Evolutionary conservation across 2,113 vertebrate species (phyloP).

Genomic region (Upupa epops): DNA sequence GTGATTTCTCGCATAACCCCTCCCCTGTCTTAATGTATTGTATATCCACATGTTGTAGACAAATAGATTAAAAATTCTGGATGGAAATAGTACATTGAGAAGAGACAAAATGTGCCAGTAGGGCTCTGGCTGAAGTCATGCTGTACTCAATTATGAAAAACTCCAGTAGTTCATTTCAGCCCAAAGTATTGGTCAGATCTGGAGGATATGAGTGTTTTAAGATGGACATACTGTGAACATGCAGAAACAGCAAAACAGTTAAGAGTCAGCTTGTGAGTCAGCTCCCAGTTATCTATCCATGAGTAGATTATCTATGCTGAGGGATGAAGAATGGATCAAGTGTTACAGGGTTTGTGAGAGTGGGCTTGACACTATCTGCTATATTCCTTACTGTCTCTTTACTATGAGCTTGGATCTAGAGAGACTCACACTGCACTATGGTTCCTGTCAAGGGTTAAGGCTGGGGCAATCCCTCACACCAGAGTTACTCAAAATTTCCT

Average conservation of each 20-base stretch:
- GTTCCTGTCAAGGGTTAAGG: neutral
- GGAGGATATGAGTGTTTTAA: constrained; percentile 37
- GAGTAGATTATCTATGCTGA: neutral
- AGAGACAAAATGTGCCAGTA: neutral
- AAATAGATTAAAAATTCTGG: constrained; percentile 17
- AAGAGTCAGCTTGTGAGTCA: neutral
- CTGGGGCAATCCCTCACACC: neutral
- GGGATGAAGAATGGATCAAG: neutral
- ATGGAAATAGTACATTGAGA: constrained; percentile 38
- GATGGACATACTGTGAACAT: constrained; percentile 15
- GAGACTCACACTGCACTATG: neutral
- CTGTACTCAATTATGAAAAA: constrained; percentile 37
- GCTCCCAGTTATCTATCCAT: neutral
- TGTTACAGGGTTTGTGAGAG: neutral
- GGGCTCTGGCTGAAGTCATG: neutral
- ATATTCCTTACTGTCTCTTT: neutral
- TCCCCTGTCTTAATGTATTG: neutral
- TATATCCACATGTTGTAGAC: neutral
- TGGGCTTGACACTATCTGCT: neutral
- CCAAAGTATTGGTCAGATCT: constrained; percentile 32
- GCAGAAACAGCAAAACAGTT: neutral
- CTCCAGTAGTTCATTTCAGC: constrained; percentile 9
- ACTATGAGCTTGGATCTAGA: neutral
- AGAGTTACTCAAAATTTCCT: neutral
- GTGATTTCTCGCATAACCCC: neutral